phyloP scores from a whole-genome alignment of 2,113 vertebrate species.

The Herpetotheres cachinnans region DNA sequence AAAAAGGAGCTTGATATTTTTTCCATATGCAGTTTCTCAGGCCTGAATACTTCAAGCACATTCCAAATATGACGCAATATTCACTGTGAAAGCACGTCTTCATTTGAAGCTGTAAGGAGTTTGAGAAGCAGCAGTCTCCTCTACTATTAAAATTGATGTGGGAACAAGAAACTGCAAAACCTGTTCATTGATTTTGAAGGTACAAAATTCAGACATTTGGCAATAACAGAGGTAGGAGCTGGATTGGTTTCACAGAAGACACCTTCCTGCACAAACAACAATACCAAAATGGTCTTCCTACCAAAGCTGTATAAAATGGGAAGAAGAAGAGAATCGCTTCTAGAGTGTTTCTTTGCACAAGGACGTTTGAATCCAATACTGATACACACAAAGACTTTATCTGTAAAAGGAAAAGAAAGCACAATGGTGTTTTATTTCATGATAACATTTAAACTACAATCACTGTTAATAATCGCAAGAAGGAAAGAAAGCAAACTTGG shows the following conservation, averaged over 20 bases:
- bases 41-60: neutral
- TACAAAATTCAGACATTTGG: neutral
- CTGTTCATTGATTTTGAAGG: neutral
- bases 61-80: neutral
- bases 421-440: neutral
- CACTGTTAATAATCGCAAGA: neutral
- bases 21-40: neutral
- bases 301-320: slow-evolving; percentile 86
- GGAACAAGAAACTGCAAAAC: neutral
- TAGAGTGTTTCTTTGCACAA: slow-evolving; percentile 93
- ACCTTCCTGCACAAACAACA: neutral
- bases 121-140: neutral
- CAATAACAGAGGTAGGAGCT: neutral
- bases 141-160: neutral
- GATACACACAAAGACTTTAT: slow-evolving; percentile 85
- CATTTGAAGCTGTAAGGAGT: neutral
- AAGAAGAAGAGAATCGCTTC: slow-evolving; percentile 95
- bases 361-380: slow-evolving; percentile 90
- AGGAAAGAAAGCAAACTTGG: neutral
- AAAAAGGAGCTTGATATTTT: neutral
- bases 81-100: neutral
- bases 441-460: neutral
- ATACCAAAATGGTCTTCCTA: slow-evolving; percentile 53
- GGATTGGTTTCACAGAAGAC: neutral
- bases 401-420: slow-evolving; percentile 60